Conservation (phyloP, 1,140 invertebrate species). For the Drosophila orosa region DNA sequence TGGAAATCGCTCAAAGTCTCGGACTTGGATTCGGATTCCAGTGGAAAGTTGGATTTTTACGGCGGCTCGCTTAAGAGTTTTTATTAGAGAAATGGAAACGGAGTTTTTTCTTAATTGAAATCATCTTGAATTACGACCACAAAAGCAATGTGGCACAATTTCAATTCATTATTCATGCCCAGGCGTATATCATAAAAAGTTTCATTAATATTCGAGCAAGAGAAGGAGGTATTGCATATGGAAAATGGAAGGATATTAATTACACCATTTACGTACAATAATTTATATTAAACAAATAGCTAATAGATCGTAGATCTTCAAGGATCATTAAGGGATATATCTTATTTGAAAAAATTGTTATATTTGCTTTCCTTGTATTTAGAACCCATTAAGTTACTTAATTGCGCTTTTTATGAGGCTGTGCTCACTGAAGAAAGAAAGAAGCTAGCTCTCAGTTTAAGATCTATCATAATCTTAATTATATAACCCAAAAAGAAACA, state of each 20-base stretch:
- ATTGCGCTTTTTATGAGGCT: constrained; percentile 8
- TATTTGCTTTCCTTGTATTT: not conserved
- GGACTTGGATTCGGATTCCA: constrained; percentile 9
- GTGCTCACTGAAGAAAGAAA: not conserved
- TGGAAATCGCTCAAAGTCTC: constrained; percentile 34
- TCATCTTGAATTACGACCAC: constrained; percentile 39
- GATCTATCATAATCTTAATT: not conserved
- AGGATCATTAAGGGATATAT: not conserved
- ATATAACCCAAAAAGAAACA: not conserved
- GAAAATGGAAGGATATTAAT: not conserved
- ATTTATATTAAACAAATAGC: too few species aligned
- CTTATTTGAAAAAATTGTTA: too few species aligned
- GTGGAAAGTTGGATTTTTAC: constrained; percentile 54
- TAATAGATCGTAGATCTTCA: not conserved
- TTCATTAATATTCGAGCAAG: not conserved
- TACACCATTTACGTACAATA: not conserved
- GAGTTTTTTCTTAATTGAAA: constrained; percentile 38
- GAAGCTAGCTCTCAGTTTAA: not conserved
- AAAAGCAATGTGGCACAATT: constrained; percentile 16
- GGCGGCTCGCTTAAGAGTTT: constrained; percentile 38
- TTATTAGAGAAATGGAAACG: constrained; percentile 56
- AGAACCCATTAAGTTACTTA: not conserved
- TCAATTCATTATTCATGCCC: constrained; percentile 18
- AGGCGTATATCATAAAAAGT: constrained; percentile 12
- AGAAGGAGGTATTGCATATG: not conserved